Conservation (phyloP, 1,140 invertebrate genomes). For the Asobara japonica region DNA sequence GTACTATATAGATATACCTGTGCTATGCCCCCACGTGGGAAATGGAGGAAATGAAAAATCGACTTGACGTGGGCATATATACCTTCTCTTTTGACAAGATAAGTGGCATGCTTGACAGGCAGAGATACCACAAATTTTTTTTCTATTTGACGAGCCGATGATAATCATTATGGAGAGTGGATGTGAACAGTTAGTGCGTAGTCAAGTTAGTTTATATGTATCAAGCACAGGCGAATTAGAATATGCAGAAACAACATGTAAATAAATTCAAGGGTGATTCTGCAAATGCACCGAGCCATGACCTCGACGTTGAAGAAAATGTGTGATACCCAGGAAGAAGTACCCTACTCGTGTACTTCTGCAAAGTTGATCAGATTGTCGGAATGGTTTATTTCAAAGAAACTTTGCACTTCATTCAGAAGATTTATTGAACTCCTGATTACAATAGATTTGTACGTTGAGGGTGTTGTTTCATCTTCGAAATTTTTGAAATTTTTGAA, state of each 20-base stretch:
- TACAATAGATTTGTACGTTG: no score
- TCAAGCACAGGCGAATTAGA: neutral
- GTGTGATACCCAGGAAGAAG: slow-evolving; percentile 1
- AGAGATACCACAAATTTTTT: neutral
- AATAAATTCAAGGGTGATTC: slow-evolving; percentile 13
- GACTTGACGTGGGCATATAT: neutral
- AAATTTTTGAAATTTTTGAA: no score
- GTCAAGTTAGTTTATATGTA: neutral
- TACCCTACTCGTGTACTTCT: neutral
- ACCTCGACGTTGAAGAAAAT: slow-evolving; percentile 8
- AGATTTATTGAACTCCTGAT: neutral
- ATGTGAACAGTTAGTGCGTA: neutral
- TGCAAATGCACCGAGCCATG: slow-evolving; percentile 4
- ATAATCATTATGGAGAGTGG: neutral
- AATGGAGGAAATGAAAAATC: neutral
- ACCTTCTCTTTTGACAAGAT: neutral
- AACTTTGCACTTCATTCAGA: neutral
- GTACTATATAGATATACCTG: no score
- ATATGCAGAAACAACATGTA: neutral
- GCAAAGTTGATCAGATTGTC: neutral
- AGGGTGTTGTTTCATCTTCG: no score
- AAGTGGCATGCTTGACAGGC: neutral
- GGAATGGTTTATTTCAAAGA: neutral
- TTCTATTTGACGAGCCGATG: slow-evolving; percentile 5
- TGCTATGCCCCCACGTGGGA: neutral